Evolutionary conservation across 2,888 invertebrate genomes (phyloP).

Genomic region (Galeopsomyia nigrocyanea): DNA sequence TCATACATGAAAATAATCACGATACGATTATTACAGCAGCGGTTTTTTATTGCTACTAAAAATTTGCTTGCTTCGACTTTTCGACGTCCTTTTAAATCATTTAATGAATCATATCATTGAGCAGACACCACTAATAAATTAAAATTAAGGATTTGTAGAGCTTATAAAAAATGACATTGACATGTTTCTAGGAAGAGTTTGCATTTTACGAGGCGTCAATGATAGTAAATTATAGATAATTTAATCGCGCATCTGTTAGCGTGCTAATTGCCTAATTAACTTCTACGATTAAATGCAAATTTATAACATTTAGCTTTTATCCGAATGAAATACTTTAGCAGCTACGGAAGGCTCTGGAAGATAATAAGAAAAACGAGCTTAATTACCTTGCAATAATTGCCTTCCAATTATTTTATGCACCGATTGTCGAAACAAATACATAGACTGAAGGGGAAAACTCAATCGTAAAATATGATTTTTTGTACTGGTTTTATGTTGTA

Average conservation of each 20-base stretch:
- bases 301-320: neutral
- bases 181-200: constrained; percentile 32
- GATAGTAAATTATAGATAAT: constrained; percentile 43
- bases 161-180: constrained; percentile 9
- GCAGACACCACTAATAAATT: too few relatives aligned
- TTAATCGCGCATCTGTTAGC: constrained; percentile 31
- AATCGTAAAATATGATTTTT: constrained; percentile 31
- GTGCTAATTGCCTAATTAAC: constrained; percentile 35
- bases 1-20: constrained; percentile 29
- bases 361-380: too few relatives aligned
- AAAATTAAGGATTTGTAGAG: too few relatives aligned
- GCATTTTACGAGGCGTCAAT: constrained; percentile 42
- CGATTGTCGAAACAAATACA: constrained; percentile 13
- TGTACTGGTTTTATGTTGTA: constrained; percentile 31
- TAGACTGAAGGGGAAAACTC: constrained; percentile 27
- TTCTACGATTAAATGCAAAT: neutral
- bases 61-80: too few relatives aligned
- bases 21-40: neutral
- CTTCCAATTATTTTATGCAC: neutral
- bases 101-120: too few relatives aligned
- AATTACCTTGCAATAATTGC: too few relatives aligned
- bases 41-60: too few relatives aligned
- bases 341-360: too few relatives aligned
- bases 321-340: neutral
- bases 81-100: too few relatives aligned